A percentile compares a stretch with the other conserved stretches of the same genome.
Conservation (phyloP, 2,113 vertebrate genomes). For the Gambusia holbrooki region DNA sequence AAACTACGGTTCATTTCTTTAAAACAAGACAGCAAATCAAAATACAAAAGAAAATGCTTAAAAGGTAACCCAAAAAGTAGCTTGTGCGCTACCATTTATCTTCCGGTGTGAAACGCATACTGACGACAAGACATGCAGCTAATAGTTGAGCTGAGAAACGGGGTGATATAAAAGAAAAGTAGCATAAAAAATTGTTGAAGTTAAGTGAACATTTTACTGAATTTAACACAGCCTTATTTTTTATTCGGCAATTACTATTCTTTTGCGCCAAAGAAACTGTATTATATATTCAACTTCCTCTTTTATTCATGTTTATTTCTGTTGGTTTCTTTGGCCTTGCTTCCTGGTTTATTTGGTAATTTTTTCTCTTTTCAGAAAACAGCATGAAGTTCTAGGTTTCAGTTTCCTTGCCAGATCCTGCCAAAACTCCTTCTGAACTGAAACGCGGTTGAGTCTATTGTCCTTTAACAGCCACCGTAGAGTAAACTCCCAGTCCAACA, state of each 20-base stretch:
- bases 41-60: background rate
- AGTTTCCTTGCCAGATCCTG: background rate
- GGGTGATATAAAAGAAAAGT: background rate
- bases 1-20: too few species aligned
- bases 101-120: background rate
- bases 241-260: background rate
- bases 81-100: background rate
- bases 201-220: too few species aligned
- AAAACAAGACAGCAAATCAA: too few species aligned
- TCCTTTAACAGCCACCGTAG: conserved; percentile 64
- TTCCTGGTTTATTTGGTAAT: background rate
- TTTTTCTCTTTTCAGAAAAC: too few species aligned
- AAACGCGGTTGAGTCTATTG: conserved; percentile 7
- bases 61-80: background rate
- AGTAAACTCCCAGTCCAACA: conserved; percentile 57
- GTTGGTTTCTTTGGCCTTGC: background rate
- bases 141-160: background rate
- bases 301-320: background rate
- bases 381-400: background rate
- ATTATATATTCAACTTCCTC: background rate
- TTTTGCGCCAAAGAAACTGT: background rate
- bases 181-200: background rate
- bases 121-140: too few species aligned
- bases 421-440: background rate
- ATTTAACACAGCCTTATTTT: background rate